These are phyloP conservation scores for Amblyjoppa fuscipennis DNA, from an alignment of 2,888 invertebrate species.

Conservation along the genomic window DNA sequence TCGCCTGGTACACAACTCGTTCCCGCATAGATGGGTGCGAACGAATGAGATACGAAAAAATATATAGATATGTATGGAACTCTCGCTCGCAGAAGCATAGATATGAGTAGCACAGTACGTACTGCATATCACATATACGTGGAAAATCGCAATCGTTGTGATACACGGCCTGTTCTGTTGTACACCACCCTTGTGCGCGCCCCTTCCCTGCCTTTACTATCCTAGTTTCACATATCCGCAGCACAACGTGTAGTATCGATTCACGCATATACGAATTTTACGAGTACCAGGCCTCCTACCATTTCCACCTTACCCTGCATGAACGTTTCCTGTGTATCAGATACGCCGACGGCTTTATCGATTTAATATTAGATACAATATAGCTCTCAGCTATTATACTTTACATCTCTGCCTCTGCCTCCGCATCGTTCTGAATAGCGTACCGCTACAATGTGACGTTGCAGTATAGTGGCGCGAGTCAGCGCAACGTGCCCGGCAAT, in stretches of 20 bases:
- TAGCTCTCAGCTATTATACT: conserved; percentile 49
- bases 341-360: conserved; percentile 62
- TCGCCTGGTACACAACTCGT: conserved; percentile 22
- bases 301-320: conserved; percentile 16
- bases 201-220: conserved; percentile 16
- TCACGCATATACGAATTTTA: conserved; percentile 49
- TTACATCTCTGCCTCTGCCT: conserved; percentile 27
- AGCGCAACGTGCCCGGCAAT: no score
- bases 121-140: background rate
- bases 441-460: conserved; percentile 4
- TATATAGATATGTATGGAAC: background rate
- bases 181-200: background rate
- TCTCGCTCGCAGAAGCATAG: background rate
- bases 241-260: conserved; percentile 44
- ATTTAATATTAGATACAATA: conserved; percentile 70
- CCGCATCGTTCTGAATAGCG: conserved; percentile 23
- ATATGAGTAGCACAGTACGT: conserved; percentile 9
- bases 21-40: background rate
- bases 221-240: conserved; percentile 45
- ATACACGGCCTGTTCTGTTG: conserved; percentile 34
- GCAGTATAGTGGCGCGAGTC: background rate
- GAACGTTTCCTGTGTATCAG: conserved; percentile 19
- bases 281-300: conserved; percentile 33
- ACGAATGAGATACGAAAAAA: background rate
- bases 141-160: conserved; percentile 40